Evolutionary conservation across 2,888 invertebrate genomes (phyloP), one percentile per base, ranked within the genome.

Genomic region (Limnephilus rhombicus): DNA sequence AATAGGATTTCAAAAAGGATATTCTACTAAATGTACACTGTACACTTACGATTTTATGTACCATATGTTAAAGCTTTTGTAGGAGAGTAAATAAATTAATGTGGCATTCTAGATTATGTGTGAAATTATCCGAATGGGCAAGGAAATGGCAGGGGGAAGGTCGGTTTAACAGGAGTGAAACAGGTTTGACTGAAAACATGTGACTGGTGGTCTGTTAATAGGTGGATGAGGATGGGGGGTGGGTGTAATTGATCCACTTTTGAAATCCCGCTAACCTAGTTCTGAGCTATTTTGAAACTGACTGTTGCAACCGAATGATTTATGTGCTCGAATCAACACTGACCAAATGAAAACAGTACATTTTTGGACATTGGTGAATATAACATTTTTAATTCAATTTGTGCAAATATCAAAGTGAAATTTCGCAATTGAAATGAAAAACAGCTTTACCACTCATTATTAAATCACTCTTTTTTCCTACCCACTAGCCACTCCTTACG

Each of bases 241-340:
- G 12, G 85, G 29, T 37, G 49, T 45, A 45, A 86, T 86, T n/a
- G 86, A 45, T 83, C 83, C 83, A 83, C 37, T 83, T 83, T 34
- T 37, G 18, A 83, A 18, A 53, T 53, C 18, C 53, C 53, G 18
- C 18, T 15, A 53, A 68, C 68, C n/a, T 24, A 24, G 24, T n/a
- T 9, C 24, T n/a, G 68, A 53, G n/a, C 68, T 68, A 68, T 68
- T 68, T 68, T 68, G 68, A 68, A 68, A 68, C 24, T n/a, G 24
- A 9, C 9, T 4, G 24, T 68, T 68, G 68, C 68, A 68, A 24
- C 68, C 24, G 68, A 68, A 68, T 68, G 24, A 68, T 9, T 24
- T n/a, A 68, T 68, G 68, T 68, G 24, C 68, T 68, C 68, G 24
- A 68, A 68, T 68, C 68, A 68, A 68, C 2, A 18, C 13, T 18